phyloP scores from a whole-genome alignment of 1,140 invertebrate genomes.

The Camponotus pennsylvanicus region DNA sequence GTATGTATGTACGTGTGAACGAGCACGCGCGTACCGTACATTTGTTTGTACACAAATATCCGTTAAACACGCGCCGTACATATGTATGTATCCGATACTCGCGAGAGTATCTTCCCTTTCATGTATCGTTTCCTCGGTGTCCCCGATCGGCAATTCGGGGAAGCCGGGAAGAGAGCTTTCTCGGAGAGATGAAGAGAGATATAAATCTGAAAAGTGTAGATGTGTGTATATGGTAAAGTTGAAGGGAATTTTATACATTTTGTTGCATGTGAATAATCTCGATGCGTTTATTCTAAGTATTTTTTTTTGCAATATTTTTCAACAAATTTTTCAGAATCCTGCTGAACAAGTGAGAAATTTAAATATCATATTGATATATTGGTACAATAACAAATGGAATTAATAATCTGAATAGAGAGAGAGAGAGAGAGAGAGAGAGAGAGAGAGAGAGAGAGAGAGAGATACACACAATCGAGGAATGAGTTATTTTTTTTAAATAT shows the following conservation, averaged over 20 bases:
- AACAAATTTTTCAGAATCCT: too few relatives aligned
- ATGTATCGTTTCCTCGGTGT: not conserved
- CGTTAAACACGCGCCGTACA: constrained; percentile 22
- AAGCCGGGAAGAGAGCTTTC: not conserved
- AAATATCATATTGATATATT: too few relatives aligned
- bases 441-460: too few relatives aligned
- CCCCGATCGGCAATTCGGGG: not conserved
- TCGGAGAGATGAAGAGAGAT: not conserved
- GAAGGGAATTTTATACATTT: not conserved
- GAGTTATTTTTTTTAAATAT: too few relatives aligned
- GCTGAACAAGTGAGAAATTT: too few relatives aligned
- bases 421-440: too few relatives aligned
- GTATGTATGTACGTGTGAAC: not conserved
- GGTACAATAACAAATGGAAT: too few relatives aligned
- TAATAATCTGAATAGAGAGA: too few relatives aligned
- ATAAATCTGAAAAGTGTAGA: not conserved
- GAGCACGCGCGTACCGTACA: constrained; percentile 6
- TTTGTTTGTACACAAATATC: constrained; percentile 55
- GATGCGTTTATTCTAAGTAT: not conserved
- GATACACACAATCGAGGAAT: too few relatives aligned
- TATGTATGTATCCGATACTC: not conserved
- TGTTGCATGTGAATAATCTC: not conserved
- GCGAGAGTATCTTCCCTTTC: not conserved
- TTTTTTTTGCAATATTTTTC: not conserved
- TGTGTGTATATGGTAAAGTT: too few relatives aligned